Evolutionary conservation across 2,888 invertebrate genomes (phyloP), one percentile per base, ranked within the genome.

Genomic region (Drosophila vallismaia): DNA sequence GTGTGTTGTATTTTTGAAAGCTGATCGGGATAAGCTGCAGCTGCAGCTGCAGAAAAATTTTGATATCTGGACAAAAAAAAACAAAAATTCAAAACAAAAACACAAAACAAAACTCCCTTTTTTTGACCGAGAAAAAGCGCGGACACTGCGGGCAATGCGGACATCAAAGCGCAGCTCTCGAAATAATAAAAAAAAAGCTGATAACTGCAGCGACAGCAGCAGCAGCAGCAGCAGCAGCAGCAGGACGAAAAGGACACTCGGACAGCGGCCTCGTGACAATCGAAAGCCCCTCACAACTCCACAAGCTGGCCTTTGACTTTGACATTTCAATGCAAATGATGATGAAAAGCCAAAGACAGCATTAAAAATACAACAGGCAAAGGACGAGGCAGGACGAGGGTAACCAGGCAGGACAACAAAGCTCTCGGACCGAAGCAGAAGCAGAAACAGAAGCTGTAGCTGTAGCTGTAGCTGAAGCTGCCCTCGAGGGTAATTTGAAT

Each of bases 281-380:
- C 60, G 60, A 68, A 67, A 79, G 77, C 74, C 74, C 87, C 78
- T 28, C 55, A 14, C 44, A 44, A 6, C 31, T 14, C 40, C 28
- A 31, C 2, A 6, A 26, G 28, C 66, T 64, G 56, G 31, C 86
- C 86, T 88, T 86, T 81, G 80, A 87, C 81, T 82, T 86, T 86
- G 82, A 87, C 85, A 88, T 81, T 84, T 87, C 87, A 86, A 83
- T 82, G 84, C 88, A 80, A 88, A 88, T 86, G 77, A 68, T 88
- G 81, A 82, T 88, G 82, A 84, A 86, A 82, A 82, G 88, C 88
- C 88, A 86, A 84, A 79, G 88, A 88, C 86, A 81, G 81, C 73
- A 77, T 74, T 66, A 70, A 80, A 83, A 86, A 79, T 62, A 58
- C 8, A 67, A 49, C 50, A 9, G 26, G 12, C 10, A 12, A 33